Evolutionary conservation across 2,113 vertebrate species (phyloP).

Genomic region (Carassius gibelio): DNA sequence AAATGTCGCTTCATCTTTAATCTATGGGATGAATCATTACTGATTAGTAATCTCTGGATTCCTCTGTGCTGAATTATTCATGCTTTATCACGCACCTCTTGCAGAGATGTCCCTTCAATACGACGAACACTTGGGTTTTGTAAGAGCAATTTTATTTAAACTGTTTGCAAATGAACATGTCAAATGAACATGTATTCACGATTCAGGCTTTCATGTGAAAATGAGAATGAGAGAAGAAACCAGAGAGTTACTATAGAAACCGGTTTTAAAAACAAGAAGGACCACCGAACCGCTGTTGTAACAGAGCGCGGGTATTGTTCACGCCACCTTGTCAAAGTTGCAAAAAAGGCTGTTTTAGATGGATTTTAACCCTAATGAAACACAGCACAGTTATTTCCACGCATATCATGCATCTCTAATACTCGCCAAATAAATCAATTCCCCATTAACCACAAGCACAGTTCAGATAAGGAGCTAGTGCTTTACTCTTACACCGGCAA

Average conservation of each 20-base stretch:
- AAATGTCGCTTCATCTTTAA: not conserved
- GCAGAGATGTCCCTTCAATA: constrained; percentile 9
- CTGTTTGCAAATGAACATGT: constrained; percentile 33
- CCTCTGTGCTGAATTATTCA: constrained; percentile 19
- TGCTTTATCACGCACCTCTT: not conserved
- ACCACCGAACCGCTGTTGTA: constrained; percentile 68
- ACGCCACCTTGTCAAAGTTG: constrained; percentile 66
- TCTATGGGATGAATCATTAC: not conserved
- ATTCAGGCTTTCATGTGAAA: constrained; percentile 40
- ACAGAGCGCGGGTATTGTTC: constrained; percentile 65
- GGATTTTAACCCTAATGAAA: constrained; percentile 68
- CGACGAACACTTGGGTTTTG: not conserved
- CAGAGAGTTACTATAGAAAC: constrained; percentile 55
- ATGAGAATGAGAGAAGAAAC: constrained; percentile 22
- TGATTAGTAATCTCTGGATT: constrained; percentile 21
- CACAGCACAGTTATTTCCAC: constrained; percentile 53
- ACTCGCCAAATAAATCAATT: constrained; percentile 26
- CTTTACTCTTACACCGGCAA: not conserved
- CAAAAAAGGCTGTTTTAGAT: constrained; percentile 65
- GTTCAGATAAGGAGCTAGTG: constrained; percentile 15
- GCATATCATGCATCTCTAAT: constrained; percentile 31
- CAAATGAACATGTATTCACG: constrained; percentile 42
- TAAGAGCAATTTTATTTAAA: constrained; percentile 11
- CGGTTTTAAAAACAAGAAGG: constrained; percentile 65
- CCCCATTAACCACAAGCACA: constrained; percentile 15